Evolutionary conservation across 2,797 vertebrate species (phyloP).

Genomic region (Cyprinella venusta): DNA sequence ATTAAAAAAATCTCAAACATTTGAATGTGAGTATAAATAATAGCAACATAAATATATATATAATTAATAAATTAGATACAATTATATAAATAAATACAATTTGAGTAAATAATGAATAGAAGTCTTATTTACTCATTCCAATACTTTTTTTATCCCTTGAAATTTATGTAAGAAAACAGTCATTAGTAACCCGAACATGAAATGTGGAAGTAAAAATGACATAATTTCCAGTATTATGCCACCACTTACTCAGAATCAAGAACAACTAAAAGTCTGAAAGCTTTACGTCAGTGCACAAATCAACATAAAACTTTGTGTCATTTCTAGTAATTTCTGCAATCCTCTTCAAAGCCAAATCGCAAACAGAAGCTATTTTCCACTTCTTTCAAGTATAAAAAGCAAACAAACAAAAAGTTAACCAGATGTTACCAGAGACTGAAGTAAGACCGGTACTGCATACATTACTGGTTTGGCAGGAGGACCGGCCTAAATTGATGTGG

Average conservation of each 20-base stretch:
- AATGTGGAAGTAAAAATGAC: background rate
- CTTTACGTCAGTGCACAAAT: background rate
- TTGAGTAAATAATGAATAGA: background rate
- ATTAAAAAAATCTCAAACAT: background rate
- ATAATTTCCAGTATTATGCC: background rate
- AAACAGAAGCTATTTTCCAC: constrained; percentile 39
- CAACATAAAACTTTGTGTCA: constrained; percentile 1
- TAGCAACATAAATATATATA: background rate
- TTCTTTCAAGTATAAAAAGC: constrained; percentile 34
- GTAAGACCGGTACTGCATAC: constrained; percentile 9
- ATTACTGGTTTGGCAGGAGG: constrained; percentile 42
- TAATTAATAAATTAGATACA: background rate
- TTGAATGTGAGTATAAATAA: background rate
- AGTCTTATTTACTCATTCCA: background rate
- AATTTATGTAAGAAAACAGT: background rate
- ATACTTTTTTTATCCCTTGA: background rate
- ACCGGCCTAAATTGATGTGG: constrained; percentile 41
- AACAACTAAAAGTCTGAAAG: constrained; percentile 24
- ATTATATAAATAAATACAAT: background rate
- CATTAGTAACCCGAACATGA: background rate
- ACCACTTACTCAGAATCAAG: constrained; percentile 1
- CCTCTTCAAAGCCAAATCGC: constrained; percentile 21
- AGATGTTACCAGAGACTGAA: constrained; percentile 23
- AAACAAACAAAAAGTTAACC: constrained; percentile 40
- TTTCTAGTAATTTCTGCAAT: constrained; percentile 2